phyloP scores from a whole-genome alignment of 1,140 invertebrate species.

The Ceratosolen fusciceps region DNA sequence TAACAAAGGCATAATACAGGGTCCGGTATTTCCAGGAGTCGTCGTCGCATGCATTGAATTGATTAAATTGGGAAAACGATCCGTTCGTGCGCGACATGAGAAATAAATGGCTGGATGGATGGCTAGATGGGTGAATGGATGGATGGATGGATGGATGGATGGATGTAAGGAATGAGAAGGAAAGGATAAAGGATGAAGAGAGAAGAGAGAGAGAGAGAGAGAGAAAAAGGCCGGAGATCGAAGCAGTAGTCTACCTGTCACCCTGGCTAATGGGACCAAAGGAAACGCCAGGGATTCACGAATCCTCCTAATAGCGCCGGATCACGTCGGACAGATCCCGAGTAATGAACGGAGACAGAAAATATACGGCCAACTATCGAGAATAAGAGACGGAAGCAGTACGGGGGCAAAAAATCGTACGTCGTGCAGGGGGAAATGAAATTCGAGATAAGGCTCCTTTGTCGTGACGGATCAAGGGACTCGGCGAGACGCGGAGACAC shows the following conservation, averaged over 20 bases:
- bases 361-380: background rate
- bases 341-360: background rate
- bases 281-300: conserved; percentile 25
- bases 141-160: conserved; percentile 18
- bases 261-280: conserved; percentile 24
- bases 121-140: no score
- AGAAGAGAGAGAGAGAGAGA: background rate
- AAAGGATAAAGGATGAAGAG: background rate
- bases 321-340: background rate
- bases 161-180: background rate
- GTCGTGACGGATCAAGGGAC: conserved; percentile 31
- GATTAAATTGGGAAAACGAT: conserved; percentile 45
- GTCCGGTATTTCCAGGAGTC: background rate
- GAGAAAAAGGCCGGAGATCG: conserved; percentile 26
- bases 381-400: conserved; percentile 38
- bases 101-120: conserved; percentile 8
- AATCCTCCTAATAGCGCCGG: conserved; percentile 41
- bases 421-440: conserved; percentile 46
- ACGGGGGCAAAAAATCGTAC: conserved; percentile 37
- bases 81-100: conserved; percentile 27
- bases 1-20: background rate
- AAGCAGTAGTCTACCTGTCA: conserved; percentile 48
- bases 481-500: background rate
- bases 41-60: conserved; percentile 22
- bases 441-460: conserved; percentile 58